A percentile compares a stretch with the other conserved stretches of the same genome.
These are phyloP conservation scores for Gopherus evgoodei DNA, from an alignment of 2,113 vertebrate genomes.

Conservation along the genomic window DNA sequence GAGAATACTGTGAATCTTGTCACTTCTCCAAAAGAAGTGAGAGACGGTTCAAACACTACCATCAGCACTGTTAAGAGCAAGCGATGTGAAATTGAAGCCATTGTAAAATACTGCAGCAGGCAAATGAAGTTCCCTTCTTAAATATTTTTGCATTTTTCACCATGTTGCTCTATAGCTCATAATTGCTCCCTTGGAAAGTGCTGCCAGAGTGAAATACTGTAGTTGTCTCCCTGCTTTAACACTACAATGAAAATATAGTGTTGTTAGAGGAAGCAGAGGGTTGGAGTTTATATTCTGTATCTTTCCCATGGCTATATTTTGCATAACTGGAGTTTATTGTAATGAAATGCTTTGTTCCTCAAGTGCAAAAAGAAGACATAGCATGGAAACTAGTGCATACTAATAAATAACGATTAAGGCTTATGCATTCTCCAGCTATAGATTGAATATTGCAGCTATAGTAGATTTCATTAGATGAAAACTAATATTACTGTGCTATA, in stretches of 20 bases:
- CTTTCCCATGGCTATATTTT: not conserved
- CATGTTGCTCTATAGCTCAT: not conserved
- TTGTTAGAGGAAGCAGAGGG: not conserved
- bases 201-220: not conserved
- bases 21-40: not conserved
- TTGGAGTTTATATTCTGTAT: not conserved
- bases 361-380: not conserved
- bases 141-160: not conserved
- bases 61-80: not conserved
- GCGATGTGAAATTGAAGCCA: not conserved
- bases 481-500: not conserved
- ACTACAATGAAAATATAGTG: not conserved
- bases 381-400: not conserved
- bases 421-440: not conserved
- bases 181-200: not conserved
- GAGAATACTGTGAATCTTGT: not conserved
- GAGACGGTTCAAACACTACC: not conserved
- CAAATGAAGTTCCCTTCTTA: not conserved
- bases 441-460: not conserved
- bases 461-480: not conserved
- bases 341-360: not conserved
- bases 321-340: not conserved
- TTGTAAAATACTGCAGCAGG: not conserved
- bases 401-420: not conserved
- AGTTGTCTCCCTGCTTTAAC: not conserved